A percentile compares a stretch with the other conserved stretches of the same genome.
Evolutionary conservation across 2,888 invertebrate genomes (phyloP).

Genomic region (Actias luna): DNA sequence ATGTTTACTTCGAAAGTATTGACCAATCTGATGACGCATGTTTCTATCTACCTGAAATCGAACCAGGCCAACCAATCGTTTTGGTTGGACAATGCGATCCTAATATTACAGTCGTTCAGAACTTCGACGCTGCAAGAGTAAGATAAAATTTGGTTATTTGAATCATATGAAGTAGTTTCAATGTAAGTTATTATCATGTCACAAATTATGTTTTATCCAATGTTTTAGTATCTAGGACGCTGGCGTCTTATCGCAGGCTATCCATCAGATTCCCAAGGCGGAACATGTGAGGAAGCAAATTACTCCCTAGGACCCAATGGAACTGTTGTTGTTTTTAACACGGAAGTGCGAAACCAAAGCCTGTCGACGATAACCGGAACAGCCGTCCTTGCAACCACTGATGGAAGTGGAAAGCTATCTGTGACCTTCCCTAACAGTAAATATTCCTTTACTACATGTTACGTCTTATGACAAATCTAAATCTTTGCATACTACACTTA

Average conservation of each 20-base stretch:
- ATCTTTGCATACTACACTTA: no score
- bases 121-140: constrained; percentile 53
- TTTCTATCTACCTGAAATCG: constrained; percentile 57
- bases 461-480: neutral
- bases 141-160: constrained; percentile 24
- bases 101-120: constrained; percentile 46
- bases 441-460: constrained; percentile 13
- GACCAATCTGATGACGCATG: constrained; percentile 58
- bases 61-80: constrained; percentile 49
- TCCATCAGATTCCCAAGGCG: constrained; percentile 80
- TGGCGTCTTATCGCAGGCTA: constrained; percentile 85
- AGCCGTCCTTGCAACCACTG: constrained; percentile 58
- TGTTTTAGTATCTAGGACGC: constrained; percentile 47
- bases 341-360: constrained; percentile 63
- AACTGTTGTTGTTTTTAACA: constrained; percentile 41
- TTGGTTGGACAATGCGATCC: constrained; percentile 59
- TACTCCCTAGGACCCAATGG: constrained; percentile 60
- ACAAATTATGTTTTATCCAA: neutral
- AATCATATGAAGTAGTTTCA: neutral
- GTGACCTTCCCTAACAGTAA: constrained; percentile 65
- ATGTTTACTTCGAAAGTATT: constrained; percentile 53
- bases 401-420: constrained; percentile 75
- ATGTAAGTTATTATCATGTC: neutral
- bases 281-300: constrained; percentile 82
- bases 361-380: constrained; percentile 72